phyloP scores from a whole-genome alignment of 2,113 vertebrate genomes.

The Solea solea region DNA sequence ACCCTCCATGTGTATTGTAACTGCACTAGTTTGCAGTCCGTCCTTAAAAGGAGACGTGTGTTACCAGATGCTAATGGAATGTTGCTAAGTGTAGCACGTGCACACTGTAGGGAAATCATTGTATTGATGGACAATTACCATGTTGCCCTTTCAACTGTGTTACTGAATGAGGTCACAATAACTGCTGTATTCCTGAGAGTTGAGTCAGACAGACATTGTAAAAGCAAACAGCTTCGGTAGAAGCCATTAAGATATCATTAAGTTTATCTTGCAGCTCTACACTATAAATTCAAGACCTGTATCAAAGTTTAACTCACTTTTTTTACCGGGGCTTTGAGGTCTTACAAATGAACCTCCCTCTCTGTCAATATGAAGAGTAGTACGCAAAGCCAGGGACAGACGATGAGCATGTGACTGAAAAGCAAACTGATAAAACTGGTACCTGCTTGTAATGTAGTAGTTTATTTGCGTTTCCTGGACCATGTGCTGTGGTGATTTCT shows the following conservation, averaged over 20 bases:
- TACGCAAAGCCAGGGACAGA: no score
- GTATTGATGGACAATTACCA: slow-evolving; percentile 22
- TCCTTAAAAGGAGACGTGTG: slow-evolving; percentile 66
- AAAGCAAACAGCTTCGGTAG: slow-evolving; percentile 16
- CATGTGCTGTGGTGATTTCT: slow-evolving; percentile 31
- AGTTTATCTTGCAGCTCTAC: background rate
- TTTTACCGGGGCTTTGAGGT: background rate
- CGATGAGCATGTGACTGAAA: background rate
- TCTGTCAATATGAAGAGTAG: background rate
- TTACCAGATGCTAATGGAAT: slow-evolving; percentile 21
- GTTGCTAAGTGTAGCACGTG: slow-evolving; percentile 8
- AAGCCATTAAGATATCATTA: slow-evolving; percentile 6
- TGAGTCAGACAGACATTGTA: slow-evolving; percentile 43
- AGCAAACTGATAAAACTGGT: background rate
- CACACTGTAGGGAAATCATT: slow-evolving; percentile 35
- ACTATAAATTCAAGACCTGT: background rate
- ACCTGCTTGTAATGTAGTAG: background rate
- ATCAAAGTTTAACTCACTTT: background rate
- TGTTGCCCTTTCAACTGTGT: slow-evolving; percentile 23
- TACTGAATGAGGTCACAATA: slow-evolving; percentile 24
- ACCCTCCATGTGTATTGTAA: background rate
- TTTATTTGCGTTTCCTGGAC: background rate
- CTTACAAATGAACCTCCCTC: background rate
- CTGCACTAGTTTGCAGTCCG: slow-evolving; percentile 4
- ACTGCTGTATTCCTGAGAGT: slow-evolving; percentile 17